Conservation (phyloP, 2,113 vertebrate genomes). For the Phrynocephalus versicolor region DNA sequence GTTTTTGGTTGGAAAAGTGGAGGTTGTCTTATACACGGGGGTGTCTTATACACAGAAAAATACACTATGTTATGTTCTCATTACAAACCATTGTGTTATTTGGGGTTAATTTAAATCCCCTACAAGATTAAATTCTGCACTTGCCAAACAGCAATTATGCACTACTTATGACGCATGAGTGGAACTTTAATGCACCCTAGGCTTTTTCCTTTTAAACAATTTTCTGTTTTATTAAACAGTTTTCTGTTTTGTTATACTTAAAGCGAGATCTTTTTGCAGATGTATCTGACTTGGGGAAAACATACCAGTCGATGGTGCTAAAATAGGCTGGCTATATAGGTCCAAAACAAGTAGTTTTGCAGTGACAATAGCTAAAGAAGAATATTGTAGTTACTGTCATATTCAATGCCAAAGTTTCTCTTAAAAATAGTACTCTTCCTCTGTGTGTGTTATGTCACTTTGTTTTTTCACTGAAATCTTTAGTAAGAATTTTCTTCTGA, state of each 20-base stretch:
- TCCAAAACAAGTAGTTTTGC: not conserved
- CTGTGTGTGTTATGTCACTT: not conserved
- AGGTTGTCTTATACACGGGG: too few species aligned
- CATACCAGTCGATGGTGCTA: not conserved
- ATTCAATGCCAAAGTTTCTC: not conserved
- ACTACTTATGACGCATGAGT: conserved; percentile 1
- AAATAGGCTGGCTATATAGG: not conserved
- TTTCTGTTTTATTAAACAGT: not conserved
- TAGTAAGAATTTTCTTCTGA: not conserved
- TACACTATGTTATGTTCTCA: conserved; percentile 33
- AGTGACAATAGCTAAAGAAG: not conserved
- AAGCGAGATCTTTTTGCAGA: not conserved
- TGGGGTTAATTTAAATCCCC: conserved; percentile 52
- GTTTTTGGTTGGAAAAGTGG: too few species aligned
- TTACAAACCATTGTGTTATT: conserved; percentile 50
- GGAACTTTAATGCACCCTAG: not conserved
- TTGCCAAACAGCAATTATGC: conserved; percentile 7
- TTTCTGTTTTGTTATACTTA: not conserved
- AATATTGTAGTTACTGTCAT: not conserved
- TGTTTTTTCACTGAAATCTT: not conserved
- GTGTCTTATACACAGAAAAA: too few species aligned
- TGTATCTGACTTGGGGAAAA: not conserved
- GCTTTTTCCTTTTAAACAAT: not conserved
- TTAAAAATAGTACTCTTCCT: too few species aligned
- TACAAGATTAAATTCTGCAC: conserved; percentile 23